phyloP scores from a whole-genome alignment of 2,888 invertebrate species.

The Nephrotoma guestfalica region DNA sequence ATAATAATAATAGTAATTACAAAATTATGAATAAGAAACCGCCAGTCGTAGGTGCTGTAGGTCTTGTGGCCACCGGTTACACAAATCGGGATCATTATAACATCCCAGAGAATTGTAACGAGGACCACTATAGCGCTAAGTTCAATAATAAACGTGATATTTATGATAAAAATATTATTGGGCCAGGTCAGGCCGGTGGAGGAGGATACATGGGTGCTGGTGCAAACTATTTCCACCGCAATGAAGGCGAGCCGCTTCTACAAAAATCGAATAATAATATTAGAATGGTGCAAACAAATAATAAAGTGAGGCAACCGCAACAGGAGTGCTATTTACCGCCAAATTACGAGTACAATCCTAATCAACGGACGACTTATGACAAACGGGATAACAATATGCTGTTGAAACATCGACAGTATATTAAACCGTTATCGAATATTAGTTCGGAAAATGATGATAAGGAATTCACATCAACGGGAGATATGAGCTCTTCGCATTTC shows the following conservation, averaged over 20 bases:
- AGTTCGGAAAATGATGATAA: slow-evolving; percentile 32
- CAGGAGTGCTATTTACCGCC: slow-evolving; percentile 16
- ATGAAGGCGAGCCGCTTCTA: slow-evolving; percentile 32
- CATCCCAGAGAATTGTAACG: slow-evolving; percentile 31
- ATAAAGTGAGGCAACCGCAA: neutral
- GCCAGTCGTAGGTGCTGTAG: neutral
- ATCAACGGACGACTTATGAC: neutral
- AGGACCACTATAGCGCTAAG: slow-evolving; percentile 13
- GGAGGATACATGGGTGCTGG: neutral
- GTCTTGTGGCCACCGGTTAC: slow-evolving; percentile 10
- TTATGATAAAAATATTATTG: slow-evolving; percentile 2
- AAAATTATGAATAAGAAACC: slow-evolving; percentile 11
- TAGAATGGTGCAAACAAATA: neutral
- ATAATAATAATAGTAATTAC: slow-evolving; percentile 13
- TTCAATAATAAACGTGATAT: slow-evolving; percentile 2
- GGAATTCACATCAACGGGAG: slow-evolving; percentile 59
- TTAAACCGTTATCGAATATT: slow-evolving; percentile 43
- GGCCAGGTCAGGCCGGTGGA: slow-evolving; percentile 12
- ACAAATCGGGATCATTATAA: slow-evolving; percentile 26
- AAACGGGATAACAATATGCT: neutral
- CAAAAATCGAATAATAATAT: slow-evolving; percentile 14
- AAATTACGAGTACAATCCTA: slow-evolving; percentile 23
- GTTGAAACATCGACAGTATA: slow-evolving; percentile 28
- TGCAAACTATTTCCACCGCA: slow-evolving; percentile 23
- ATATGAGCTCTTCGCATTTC: slow-evolving; percentile 65